A percentile compares a stretch with the other conserved stretches of the same genome.
These are phyloP conservation scores for Prionailurus viverrinus DNA, from an alignment of 2,113 vertebrate species.

Conservation along the genomic window DNA sequence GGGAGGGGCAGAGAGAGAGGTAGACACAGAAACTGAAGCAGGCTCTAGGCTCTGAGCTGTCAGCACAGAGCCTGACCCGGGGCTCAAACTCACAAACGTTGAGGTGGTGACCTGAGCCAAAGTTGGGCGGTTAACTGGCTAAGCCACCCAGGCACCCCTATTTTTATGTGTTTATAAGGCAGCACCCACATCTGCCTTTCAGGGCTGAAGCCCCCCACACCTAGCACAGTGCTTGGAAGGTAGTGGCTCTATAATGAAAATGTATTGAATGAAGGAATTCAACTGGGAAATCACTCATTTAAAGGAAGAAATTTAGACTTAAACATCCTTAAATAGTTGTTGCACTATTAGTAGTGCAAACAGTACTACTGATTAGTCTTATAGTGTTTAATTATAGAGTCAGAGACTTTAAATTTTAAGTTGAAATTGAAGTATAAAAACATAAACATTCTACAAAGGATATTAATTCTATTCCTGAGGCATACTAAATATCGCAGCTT, in stretches of 20 bases:
- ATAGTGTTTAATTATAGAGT: background rate
- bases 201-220: background rate
- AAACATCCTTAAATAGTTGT: background rate
- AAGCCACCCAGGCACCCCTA: background rate
- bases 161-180: background rate
- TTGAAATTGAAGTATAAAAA: slow-evolving; percentile 9
- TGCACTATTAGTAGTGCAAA: background rate
- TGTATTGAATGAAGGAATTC: background rate
- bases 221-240: background rate
- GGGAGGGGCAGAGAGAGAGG: too few relatives aligned
- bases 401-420: slow-evolving; percentile 34
- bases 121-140: too few relatives aligned
- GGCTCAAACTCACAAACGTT: too few relatives aligned
- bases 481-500: background rate
- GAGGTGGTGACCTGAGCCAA: too few relatives aligned
- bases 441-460: background rate
- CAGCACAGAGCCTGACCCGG: too few relatives aligned
- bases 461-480: background rate
- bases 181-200: background rate
- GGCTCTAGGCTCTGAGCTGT: too few relatives aligned
- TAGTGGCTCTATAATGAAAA: background rate
- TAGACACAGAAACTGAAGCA: too few relatives aligned
- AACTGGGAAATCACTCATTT: background rate
- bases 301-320: background rate
- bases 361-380: background rate